Conservation (phyloP, 2,888 invertebrate species). For the Empis livida region DNA sequence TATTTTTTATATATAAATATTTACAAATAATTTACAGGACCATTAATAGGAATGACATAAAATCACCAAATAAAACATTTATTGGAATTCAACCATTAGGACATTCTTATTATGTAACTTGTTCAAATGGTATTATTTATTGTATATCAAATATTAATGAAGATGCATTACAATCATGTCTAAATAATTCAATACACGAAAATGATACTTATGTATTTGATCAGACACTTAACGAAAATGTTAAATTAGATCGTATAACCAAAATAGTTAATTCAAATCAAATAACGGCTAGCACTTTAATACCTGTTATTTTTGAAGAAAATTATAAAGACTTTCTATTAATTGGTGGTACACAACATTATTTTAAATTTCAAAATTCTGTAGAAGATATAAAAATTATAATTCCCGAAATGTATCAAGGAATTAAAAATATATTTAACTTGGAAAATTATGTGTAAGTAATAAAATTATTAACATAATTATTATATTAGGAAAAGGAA, state of each 20-base stretch:
- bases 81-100: slow-evolving; percentile 23
- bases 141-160: slow-evolving; percentile 24
- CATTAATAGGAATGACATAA: slow-evolving; percentile 25
- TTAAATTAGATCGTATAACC: slow-evolving; percentile 19
- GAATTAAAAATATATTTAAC: slow-evolving; percentile 26
- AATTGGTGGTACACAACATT: slow-evolving; percentile 17
- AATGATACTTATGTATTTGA: slow-evolving; percentile 21
- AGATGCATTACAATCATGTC: slow-evolving; percentile 17
- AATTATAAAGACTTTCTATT: slow-evolving; percentile 8
- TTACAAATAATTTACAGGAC: slow-evolving; percentile 9
- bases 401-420: slow-evolving; percentile 20
- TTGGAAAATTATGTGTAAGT: slow-evolving; percentile 28
- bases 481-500: not conserved
- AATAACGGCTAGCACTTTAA: slow-evolving; percentile 15
- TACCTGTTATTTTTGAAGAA: slow-evolving; percentile 9
- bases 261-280: slow-evolving; percentile 15
- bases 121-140: slow-evolving; percentile 29
- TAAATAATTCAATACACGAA: slow-evolving; percentile 22
- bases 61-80: slow-evolving; percentile 19
- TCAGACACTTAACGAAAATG: slow-evolving; percentile 21
- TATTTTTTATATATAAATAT: not conserved
- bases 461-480: not conserved
- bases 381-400: slow-evolving; percentile 15
- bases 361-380: slow-evolving; percentile 17
- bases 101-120: slow-evolving; percentile 20